Percentiles rank a stretch among this genome's conserved stretches.
phyloP scores from a whole-genome alignment of 2,888 invertebrate species.

The Craniophora ligustri region DNA sequence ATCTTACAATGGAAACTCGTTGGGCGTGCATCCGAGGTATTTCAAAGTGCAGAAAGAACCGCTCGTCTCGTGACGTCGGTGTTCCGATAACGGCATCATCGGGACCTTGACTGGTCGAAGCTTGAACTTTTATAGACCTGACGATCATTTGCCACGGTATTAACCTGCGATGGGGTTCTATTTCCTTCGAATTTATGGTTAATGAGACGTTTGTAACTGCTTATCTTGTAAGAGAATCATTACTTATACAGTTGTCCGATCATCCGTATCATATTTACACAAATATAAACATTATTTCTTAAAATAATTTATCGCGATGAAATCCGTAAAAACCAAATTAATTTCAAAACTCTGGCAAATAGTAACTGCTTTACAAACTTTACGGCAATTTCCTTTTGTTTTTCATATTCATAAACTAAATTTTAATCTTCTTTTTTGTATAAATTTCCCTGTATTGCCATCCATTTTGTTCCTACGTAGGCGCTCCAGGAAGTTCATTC shows the following conservation, averaged over 20 bases:
- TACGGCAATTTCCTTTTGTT: too few relatives aligned
- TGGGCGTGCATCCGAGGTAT: slow-evolving; percentile 50
- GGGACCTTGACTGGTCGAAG: slow-evolving; percentile 77
- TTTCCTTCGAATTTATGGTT: slow-evolving; percentile 27
- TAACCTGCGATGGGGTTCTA: slow-evolving; percentile 20
- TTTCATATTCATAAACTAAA: too few relatives aligned
- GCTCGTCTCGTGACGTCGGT: slow-evolving; percentile 79
- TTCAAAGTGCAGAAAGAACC: slow-evolving; percentile 60
- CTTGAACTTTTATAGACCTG: slow-evolving; percentile 73
- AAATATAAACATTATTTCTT: too few relatives aligned
- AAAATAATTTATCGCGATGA: too few relatives aligned
- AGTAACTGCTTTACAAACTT: too few relatives aligned
- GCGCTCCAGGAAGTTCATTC: too few relatives aligned
- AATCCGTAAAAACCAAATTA: too few relatives aligned
- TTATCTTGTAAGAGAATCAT: background rate
- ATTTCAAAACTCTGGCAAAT: too few relatives aligned
- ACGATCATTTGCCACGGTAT: slow-evolving; percentile 60
- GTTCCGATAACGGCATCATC: slow-evolving; percentile 83
- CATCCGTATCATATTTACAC: too few relatives aligned
- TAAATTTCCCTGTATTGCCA: too few relatives aligned
- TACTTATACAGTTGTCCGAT: background rate
- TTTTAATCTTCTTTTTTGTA: too few relatives aligned
- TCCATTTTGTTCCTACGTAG: too few relatives aligned
- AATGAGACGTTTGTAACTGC: slow-evolving; percentile 15
- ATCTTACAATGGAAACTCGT: slow-evolving; percentile 63